Base-by-base conservation (phyloP, 2,888 invertebrate genomes). In the Drosophila tanythrix region DNA sequence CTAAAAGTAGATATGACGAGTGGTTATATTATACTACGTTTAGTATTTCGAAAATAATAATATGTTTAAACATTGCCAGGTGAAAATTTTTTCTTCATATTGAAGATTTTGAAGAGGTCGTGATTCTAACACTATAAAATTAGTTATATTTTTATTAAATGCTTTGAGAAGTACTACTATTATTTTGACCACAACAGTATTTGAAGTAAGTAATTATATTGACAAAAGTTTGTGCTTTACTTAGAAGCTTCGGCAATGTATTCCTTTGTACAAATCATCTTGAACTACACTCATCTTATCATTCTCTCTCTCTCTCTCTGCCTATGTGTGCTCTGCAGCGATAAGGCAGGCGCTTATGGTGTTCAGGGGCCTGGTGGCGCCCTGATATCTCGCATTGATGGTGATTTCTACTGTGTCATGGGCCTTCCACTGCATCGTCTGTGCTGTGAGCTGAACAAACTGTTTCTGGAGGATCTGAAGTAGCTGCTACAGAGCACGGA, bases 331-430 rank as follows among this genome's bases (percentile, higher is more conserved):
- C 2, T 3, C 0, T 4, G 7, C 94, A 97, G 97, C 92, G 97
- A 96, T 90, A 97, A 97, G 94, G 98, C 98, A 8, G 98, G 98
- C n/a, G 96, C 96, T 0, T 99, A 98, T 92, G 98, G 97, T 2
- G 96, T 98, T 61, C 97, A 98, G 93, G 97, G 96, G 0, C 92
- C 95, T 2, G 98, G 98, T 8, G 97, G 97, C 0, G 96, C 96
- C n/a, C 94, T 99, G 60, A 95, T 98, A 50, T 95, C 96, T 89
- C 94, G 95, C 81, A 96, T 99, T 50, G 94, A 96, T 40, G 98
- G 97, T 1, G 98, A 98, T 90, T 98, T 95, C 93, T 98, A 96
- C 93, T 98, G 97, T 69, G 97, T 98, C 0, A 96, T 98, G 90
- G 98, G 98, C 0, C 94, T 99, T 79, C 98, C 98, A 0, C 90